Evolutionary conservation across 2,113 vertebrate species (phyloP), one percentile per base, ranked within the genome.

Genomic region (Coptodon rendalli): DNA sequence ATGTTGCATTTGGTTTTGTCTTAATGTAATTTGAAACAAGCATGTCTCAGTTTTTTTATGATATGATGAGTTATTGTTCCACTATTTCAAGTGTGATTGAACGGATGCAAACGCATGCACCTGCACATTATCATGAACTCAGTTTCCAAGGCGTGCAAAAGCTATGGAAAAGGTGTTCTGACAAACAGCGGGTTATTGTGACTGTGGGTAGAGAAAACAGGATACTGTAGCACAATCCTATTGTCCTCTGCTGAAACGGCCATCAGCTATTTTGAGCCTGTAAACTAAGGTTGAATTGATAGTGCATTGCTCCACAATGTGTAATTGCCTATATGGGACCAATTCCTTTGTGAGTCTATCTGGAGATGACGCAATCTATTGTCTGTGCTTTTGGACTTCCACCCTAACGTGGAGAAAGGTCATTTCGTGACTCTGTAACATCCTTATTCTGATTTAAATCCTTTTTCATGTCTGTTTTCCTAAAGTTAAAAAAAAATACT

Each of bases 221-320:
- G 95, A 96, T 91, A 87, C 78, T 82, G 90, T 31, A 83, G 85
- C 83, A 87, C 86, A 92, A 68, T 93, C 81, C 87, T 86, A 92
- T 92, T 94, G 92, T 95, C 86, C 59, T 90, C 82, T 54, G 78
- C 84, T 91, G 78, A 88, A 94, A 53, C 4, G 45, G 43, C 83
- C 93, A 86, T 91, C 68, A 56, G 66, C 93, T 93, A 91, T 92
- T 94, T 92, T 76, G 6, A 92, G 85, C 68, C 43, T 59, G 61
- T 92, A 86, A 91, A 92, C 84, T 80, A 31, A 91, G 80, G 57
- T 45, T 84, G 61, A 78, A 89, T 89, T 71, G 81, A 82, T 89
- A 73, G 34, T 81, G 83, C 88, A 79, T 93, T 88, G 78, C 76
- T 92, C 27, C 34, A 9, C 29, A 53, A 86, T 59, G 81, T 83